phyloP scores from a whole-genome alignment of 2,113 vertebrate species.

The Emydocephalus ijimae region DNA sequence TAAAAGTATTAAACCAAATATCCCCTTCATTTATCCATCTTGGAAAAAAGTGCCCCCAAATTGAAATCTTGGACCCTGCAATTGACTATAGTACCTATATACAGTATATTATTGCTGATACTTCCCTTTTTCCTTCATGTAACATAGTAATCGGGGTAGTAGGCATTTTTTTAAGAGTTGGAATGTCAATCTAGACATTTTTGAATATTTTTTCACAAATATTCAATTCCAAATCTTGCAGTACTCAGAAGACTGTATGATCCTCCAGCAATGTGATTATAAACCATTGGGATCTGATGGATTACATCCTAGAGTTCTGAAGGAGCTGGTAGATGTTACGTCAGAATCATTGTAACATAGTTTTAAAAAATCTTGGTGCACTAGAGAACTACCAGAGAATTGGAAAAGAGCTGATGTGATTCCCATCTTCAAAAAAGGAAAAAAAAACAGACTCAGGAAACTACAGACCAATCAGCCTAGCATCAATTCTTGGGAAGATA shows the following conservation, averaged over 20 bases:
- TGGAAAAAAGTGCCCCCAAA: background rate
- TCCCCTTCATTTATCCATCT: background rate
- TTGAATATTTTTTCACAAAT: background rate
- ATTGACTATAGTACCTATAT: background rate
- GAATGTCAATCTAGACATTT: background rate
- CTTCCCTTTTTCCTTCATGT: background rate
- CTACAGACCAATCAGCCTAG: too few relatives aligned
- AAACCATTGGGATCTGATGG: too few relatives aligned
- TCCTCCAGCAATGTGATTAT: background rate
- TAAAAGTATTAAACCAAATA: background rate
- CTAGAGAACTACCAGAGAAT: too few relatives aligned
- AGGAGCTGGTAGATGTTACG: too few relatives aligned
- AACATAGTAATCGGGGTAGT: background rate
- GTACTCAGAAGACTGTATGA: background rate
- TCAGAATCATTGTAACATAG: too few relatives aligned
- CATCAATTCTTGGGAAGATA: too few relatives aligned
- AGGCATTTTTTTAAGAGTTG: background rate
- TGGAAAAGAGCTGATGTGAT: too few relatives aligned
- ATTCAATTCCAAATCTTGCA: background rate
- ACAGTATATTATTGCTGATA: background rate
- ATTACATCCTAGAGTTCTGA: too few relatives aligned
- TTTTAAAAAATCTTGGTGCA: too few relatives aligned
- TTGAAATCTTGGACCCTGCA: background rate
- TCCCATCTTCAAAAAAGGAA: too few relatives aligned
- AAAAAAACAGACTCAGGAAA: too few relatives aligned